Conservation (phyloP, 2,797 vertebrate genomes). For the Crocodylus rhombifer region DNA sequence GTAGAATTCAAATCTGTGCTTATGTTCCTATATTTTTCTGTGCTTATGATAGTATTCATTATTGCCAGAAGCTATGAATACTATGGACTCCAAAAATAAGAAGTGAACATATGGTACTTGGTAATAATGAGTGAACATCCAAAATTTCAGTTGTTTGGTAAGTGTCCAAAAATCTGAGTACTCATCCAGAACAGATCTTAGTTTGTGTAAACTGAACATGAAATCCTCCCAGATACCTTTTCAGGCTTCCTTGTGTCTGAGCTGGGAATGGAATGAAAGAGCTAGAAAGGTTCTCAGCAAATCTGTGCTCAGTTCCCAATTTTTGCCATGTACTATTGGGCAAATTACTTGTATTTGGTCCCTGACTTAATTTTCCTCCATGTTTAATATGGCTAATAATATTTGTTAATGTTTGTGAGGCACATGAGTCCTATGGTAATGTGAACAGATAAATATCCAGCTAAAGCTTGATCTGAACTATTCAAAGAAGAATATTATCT, state of each 20-base stretch:
- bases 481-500: neutral
- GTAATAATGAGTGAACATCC: slow-evolving; percentile 62
- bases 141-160: slow-evolving; percentile 16
- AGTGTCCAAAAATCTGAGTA: slow-evolving; percentile 18
- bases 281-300: neutral
- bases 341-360: neutral
- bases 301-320: neutral
- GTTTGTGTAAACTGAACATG: neutral
- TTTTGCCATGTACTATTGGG: neutral
- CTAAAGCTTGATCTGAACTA: neutral
- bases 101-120: slow-evolving; percentile 48
- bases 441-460: neutral
- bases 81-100: slow-evolving; percentile 52
- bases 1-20: slow-evolving; percentile 1
- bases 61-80: slow-evolving; percentile 32
- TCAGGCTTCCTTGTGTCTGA: neutral
- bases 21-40: neutral
- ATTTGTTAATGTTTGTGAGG: neutral
- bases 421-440: accelerated
- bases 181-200: slow-evolving; percentile 47
- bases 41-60: neutral
- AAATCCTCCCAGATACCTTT: neutral
- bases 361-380: neutral
- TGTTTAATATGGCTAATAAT: slow-evolving; percentile 7
- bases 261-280: neutral